These are phyloP conservation scores for Heterotis niloticus DNA, from an alignment of 2,113 vertebrate genomes.

Conservation along the genomic window DNA sequence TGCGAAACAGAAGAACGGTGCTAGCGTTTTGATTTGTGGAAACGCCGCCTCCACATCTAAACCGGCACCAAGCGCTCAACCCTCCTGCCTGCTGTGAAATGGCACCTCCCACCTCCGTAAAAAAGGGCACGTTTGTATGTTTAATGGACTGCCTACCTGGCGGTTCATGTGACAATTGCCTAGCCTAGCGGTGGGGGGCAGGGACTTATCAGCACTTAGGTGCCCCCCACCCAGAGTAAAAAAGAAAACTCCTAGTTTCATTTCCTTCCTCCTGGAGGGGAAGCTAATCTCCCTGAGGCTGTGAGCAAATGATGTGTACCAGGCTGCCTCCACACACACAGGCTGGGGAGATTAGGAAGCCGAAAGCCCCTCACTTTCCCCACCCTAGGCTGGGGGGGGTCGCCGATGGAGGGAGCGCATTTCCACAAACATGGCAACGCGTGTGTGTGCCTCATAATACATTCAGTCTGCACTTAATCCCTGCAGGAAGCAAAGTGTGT, in stretches of 20 bases:
- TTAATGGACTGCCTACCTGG: neutral
- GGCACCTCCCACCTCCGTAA: neutral
- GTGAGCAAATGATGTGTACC: constrained; percentile 8
- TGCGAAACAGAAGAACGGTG: neutral
- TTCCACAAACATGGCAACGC: neutral
- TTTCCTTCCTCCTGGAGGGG: neutral
- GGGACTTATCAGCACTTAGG: constrained; percentile 7
- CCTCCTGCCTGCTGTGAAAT: too few relatives aligned
- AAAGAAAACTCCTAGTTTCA: neutral
- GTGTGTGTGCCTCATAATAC: constrained; percentile 14
- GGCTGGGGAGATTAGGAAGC: constrained; percentile 13
- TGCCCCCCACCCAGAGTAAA: neutral
- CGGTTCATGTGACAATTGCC: neutral
- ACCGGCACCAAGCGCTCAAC: neutral
- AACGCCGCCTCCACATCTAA: neutral
- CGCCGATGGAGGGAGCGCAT: neutral
- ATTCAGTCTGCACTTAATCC: constrained; percentile 1
- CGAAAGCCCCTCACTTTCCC: constrained; percentile 8
- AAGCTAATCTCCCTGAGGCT: constrained; percentile 13
- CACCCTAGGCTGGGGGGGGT: neutral
- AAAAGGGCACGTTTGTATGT: neutral
- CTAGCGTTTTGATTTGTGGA: neutral
- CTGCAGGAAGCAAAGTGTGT: neutral
- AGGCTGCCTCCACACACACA: neutral
- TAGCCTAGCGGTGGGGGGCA: neutral